Percentiles rank a stretch among this genome's conserved stretches.
phyloP scores from a whole-genome alignment of 2,113 vertebrate species.

The Chloebia gouldiae region DNA sequence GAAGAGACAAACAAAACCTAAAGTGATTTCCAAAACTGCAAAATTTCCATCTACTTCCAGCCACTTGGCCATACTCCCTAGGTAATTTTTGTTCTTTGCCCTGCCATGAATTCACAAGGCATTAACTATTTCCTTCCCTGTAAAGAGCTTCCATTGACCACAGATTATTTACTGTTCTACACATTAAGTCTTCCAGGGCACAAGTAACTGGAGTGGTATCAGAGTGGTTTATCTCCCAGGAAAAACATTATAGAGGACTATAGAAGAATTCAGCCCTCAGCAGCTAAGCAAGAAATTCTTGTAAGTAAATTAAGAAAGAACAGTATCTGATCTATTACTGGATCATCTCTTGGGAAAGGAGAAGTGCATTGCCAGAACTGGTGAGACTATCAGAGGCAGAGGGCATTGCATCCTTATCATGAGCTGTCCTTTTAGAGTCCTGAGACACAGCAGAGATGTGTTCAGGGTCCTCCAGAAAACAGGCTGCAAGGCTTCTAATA shows the following conservation, averaged over 20 bases:
- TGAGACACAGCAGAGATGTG: neutral
- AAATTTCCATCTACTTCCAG: neutral
- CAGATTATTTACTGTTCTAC: neutral
- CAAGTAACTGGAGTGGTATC: neutral
- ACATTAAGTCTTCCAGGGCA: neutral
- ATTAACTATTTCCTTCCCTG: neutral
- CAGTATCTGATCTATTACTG: neutral
- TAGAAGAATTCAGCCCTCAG: neutral
- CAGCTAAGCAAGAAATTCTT: neutral
- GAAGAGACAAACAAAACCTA: neutral
- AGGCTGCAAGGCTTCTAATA: neutral
- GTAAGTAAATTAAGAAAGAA: neutral
- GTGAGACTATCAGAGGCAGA: neutral
- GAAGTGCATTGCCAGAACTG: neutral
- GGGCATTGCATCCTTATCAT: neutral
- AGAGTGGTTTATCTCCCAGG: neutral
- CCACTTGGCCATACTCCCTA: neutral
- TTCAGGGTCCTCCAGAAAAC: neutral
- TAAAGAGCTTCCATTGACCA: neutral
- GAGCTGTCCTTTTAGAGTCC: neutral
- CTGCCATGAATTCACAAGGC: neutral
- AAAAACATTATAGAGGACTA: neutral
- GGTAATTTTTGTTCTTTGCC: neutral
- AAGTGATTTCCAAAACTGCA: neutral
- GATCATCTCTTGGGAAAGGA: neutral